Evolutionary conservation across 92 coral and sea anemone species (phyloP).

Genomic region (Palythoa grandis): DNA sequence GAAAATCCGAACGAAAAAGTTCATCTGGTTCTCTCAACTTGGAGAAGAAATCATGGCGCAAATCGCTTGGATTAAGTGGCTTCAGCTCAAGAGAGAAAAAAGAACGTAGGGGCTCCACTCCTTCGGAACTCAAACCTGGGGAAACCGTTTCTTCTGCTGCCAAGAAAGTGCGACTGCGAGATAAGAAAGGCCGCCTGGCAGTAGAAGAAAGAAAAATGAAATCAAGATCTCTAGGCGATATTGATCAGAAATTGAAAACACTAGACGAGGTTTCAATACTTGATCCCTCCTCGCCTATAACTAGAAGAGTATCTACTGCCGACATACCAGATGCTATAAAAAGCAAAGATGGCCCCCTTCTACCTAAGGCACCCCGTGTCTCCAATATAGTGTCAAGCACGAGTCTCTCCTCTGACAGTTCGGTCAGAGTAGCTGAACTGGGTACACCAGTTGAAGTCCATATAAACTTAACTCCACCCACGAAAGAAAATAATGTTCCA

Average conservation of each 20-base stretch:
- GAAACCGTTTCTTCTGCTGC: constrained; percentile 48
- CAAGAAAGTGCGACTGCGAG: constrained; percentile 65
- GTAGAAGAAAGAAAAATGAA: constrained; percentile 67
- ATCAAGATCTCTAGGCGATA: constrained; percentile 78
- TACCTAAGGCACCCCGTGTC: constrained; percentile 2
- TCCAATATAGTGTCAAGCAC: not conserved
- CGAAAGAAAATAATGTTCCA: constrained; percentile 20
- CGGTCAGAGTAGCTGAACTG: constrained; percentile 16
- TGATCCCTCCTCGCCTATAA: constrained; percentile 65
- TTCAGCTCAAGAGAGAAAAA: constrained; percentile 78
- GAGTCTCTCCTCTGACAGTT: not conserved
- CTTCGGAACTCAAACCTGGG: constrained; percentile 28
- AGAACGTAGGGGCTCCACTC: constrained; percentile 57
- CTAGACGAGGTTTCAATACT: constrained; percentile 63
- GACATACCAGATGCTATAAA: constrained; percentile 63
- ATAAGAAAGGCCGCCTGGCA: constrained; percentile 69
- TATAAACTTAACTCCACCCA: constrained; percentile 19
- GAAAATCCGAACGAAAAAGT: constrained; percentile 73
- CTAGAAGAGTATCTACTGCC: constrained; percentile 71
- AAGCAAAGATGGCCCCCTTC: not conserved
- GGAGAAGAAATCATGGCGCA: constrained; percentile 79
- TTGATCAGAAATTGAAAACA: constrained; percentile 60
- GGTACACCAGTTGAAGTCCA: constrained; percentile 35
- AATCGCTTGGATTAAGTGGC: constrained; percentile 76
- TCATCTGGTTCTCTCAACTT: constrained; percentile 67